Evolutionary conservation across 2,113 vertebrate genomes (phyloP).

Genomic region (Nyctibius bracteatus): DNA sequence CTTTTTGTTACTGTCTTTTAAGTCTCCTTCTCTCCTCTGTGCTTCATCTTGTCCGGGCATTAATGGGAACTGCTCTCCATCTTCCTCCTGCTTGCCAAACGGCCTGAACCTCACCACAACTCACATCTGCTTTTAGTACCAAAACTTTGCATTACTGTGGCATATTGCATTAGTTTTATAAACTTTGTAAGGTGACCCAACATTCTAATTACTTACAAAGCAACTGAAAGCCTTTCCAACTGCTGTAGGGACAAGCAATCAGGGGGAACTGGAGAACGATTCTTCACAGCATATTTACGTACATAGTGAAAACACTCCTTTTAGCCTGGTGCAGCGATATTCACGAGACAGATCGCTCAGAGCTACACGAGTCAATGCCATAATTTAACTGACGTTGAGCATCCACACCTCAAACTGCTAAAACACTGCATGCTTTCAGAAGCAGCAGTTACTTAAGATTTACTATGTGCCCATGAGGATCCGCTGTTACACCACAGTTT

Average conservation of each 20-base stretch:
- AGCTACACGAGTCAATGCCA: not conserved
- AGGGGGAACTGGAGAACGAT: fast-evolving
- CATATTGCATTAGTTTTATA: not conserved
- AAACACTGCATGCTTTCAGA: not conserved
- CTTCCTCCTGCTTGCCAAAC: not conserved
- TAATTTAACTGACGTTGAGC: fast-evolving
- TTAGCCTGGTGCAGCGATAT: not conserved
- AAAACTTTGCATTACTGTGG: not conserved
- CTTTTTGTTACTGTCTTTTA: not conserved
- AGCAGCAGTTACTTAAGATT: not conserved
- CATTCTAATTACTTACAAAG: not conserved
- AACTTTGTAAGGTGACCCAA: not conserved
- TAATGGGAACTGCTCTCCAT: not conserved
- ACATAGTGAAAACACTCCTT: not conserved
- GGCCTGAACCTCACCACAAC: not conserved
- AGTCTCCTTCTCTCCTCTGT: fast-evolving
- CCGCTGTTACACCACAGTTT: not conserved
- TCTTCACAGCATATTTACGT: not conserved
- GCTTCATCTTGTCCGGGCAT: not conserved
- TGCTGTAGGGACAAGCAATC: not conserved
- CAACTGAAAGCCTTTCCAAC: not conserved
- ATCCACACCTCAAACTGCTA: not conserved
- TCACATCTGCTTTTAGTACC: not conserved
- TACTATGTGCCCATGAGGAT: not conserved
- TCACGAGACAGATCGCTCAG: not conserved